Evolutionary conservation across 2,797 vertebrate genomes (phyloP), one percentile per base, ranked within the genome.

Genomic region (Lacerta agilis): DNA sequence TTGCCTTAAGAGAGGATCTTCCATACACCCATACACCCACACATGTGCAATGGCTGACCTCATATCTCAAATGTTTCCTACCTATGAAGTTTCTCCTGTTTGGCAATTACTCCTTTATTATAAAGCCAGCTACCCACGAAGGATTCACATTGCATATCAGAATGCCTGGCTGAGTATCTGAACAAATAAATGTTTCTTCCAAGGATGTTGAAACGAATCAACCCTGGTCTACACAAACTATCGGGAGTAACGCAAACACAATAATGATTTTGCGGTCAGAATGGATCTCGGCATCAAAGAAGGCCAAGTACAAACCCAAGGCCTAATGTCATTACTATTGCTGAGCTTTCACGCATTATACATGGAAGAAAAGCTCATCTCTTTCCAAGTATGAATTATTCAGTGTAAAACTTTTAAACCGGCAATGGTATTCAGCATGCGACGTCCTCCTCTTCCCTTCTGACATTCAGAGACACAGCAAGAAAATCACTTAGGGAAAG

Each of bases 401-500:
- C 79, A 89, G 83, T 69, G 49, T 91, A 88, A 94, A 95, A 90
- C 0, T 33, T 94, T 89, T 79, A 93, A 94, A n/a, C 36, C 73
- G 38, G 88, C 72, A 45, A 77, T 91, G 92, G 80, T 86, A 92
- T 91, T 85, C 1, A 0, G 73, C 85, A 90, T 72, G 67, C 79
- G 67, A 73, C 90, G 67, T 93, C 82, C 38, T 87, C 64, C 87
- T 93, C 93, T 66, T 49, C 86, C 88, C 94, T 91, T 92, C 90
- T 90, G 85, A 92, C 87, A 87, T 92, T 94, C 80, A 95, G 80
- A 92, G 88, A 86, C 86, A 92, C 88, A 88, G 84, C 0, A 5
- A 95, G 79, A 86, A 55, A 95, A 55, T 94, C 89, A 91, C 91
- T 94, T 93, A 85, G 43, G 82, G 75, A 92, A 94, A 92, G 89